Base-by-base conservation (phyloP, 2,113 vertebrate species). In the Ceuthmochares aereus region DNA sequence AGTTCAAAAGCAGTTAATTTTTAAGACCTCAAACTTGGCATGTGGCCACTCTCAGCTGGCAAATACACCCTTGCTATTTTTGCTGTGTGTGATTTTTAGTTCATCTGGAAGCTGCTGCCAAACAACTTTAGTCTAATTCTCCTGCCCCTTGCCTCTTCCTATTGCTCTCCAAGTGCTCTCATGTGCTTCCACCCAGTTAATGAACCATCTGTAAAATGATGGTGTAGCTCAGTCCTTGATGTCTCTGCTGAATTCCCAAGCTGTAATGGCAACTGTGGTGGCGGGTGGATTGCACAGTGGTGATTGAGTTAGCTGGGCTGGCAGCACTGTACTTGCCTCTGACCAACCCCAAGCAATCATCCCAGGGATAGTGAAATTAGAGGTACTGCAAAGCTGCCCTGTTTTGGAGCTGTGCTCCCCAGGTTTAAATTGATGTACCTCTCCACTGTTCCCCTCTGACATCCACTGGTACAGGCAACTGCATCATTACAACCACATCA, bases 1-100 rank as follows among this genome's bases (percentile, higher is more conserved):
- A 94, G 95, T 97, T 97, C 96, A 97, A 96, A 97, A 96, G 95
- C 93, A 94, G 96, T 96, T 97, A 96, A 96, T 95, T 96, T 96
- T 97, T 96, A 96, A 97, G 96, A 96, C 93, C 95, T 96, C 92
- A 89, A 64, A 81, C 85, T 96, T 96, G 96, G 95, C 96, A 87
- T 0, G 2, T 87, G 92, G 92, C 95, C 90, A 75, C 90, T 78
- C 87, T 96, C 95, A 94, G 95, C 96, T 96, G 96, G 95, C 92
- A 95, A 95, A 90, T 96, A 54, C 84, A 95, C 88, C 58, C 90
- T 92, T 94, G 79, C 83, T 96, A 90, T 96, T 96, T 96, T 96
- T 96, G 95, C 95, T 94, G 90, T 60, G 88, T 96, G 92, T 90
- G 96, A 96, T 95, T 95, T 97, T 93, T 94, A 95, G 85, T 96